phyloP scores from a whole-genome alignment of 2,797 vertebrate genomes.

The Lates japonicus region DNA sequence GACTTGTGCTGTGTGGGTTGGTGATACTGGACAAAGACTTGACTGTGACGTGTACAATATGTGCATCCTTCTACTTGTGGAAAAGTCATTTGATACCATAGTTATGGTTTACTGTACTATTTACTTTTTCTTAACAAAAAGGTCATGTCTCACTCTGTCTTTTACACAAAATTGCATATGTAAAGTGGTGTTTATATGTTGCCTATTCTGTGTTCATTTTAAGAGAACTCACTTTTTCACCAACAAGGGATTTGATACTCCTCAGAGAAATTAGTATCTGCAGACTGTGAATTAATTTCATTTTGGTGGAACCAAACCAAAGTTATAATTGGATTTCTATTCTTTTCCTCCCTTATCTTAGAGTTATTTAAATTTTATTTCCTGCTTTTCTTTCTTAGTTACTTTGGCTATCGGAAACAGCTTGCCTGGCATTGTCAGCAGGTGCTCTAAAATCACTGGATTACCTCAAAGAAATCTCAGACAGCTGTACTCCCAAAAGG shows the following conservation, averaged over 20 bases:
- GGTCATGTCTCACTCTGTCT: neutral
- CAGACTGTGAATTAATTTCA: slow-evolving; percentile 41
- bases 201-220: neutral
- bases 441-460: slow-evolving; percentile 32
- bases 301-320: slow-evolving; percentile 35
- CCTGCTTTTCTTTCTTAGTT: slow-evolving; percentile 12
- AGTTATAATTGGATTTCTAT: slow-evolving; percentile 50
- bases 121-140: neutral
- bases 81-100: neutral
- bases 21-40: neutral
- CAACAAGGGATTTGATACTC: slow-evolving; percentile 4
- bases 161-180: neutral
- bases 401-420: slow-evolving; percentile 11
- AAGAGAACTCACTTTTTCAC: slow-evolving; percentile 4
- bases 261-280: slow-evolving; percentile 33
- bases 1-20: neutral
- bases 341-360: slow-evolving; percentile 12
- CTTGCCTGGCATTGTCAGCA: slow-evolving; percentile 27
- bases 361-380: slow-evolving; percentile 39
- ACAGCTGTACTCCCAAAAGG: slow-evolving; percentile 39
- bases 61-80: neutral
- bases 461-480: slow-evolving; percentile 26
- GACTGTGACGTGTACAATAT: neutral
- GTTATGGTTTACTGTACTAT: neutral
- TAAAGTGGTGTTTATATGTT: neutral